Percentiles rank a stretch among this genome's conserved stretches.
Evolutionary conservation across 2,888 invertebrate genomes (phyloP).

Genomic region (Pammene aurita): DNA sequence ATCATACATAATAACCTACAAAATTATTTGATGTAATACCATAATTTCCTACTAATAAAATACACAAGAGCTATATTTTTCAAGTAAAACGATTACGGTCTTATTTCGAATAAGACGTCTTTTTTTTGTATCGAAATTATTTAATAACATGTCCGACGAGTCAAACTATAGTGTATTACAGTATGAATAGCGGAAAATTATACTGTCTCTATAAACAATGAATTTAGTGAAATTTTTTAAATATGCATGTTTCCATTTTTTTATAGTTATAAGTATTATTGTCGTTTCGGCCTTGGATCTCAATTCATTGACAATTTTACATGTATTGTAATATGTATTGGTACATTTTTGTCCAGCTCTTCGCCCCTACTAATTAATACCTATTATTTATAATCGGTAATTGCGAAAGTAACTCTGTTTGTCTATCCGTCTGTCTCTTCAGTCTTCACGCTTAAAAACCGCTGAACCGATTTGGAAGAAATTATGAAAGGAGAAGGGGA

Average conservation of each 20-base stretch:
- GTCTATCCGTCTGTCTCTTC: too few species aligned
- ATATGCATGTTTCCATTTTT: slow-evolving; percentile 30
- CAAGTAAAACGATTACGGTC: slow-evolving; percentile 42
- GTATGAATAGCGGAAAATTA: slow-evolving; percentile 51
- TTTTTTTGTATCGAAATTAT: slow-evolving; percentile 48
- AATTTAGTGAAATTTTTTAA: slow-evolving; percentile 37
- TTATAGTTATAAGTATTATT: slow-evolving; percentile 23
- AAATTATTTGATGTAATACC: slow-evolving; percentile 32
- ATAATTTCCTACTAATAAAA: slow-evolving; percentile 31
- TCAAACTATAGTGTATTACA: slow-evolving; percentile 50
- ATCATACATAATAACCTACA: neutral
- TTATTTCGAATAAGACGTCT: slow-evolving; percentile 42
- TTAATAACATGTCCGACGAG: slow-evolving; percentile 53
- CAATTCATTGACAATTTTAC: too few species aligned
- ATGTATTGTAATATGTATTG: too few species aligned
- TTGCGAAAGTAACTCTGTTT: too few species aligned
- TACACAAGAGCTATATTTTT: slow-evolving; percentile 42
- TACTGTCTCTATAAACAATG: slow-evolving; percentile 33
- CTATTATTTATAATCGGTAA: too few species aligned
- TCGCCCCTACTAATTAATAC: too few species aligned
- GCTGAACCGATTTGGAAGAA: too few species aligned
- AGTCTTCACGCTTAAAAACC: too few species aligned
- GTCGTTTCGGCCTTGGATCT: neutral
- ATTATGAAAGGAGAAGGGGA: too few species aligned
- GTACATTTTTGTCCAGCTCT: too few species aligned